Percentiles rank a stretch among this genome's conserved stretches.
phyloP scores from a whole-genome alignment of 2,797 vertebrate genomes.

The Tangara arthus region DNA sequence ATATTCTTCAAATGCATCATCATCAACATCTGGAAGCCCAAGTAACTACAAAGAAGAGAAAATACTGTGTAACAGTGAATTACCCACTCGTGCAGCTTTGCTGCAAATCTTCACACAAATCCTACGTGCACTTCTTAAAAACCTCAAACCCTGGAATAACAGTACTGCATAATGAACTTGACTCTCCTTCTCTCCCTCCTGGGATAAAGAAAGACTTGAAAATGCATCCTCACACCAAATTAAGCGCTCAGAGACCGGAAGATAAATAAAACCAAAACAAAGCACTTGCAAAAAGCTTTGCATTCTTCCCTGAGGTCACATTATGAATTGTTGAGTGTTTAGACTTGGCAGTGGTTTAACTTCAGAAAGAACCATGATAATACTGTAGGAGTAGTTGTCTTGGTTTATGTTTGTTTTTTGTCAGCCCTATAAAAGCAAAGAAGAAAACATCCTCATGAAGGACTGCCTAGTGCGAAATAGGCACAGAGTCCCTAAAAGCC shows the following conservation, averaged over 20 bases:
- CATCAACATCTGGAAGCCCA: constrained; percentile 95
- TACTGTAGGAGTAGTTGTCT: background rate
- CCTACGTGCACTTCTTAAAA: background rate
- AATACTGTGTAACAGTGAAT: constrained; percentile 16
- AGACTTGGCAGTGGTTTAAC: background rate
- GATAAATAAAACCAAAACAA: constrained; percentile 30
- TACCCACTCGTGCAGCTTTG: background rate
- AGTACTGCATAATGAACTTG: background rate
- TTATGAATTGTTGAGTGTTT: background rate
- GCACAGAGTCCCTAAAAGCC: background rate
- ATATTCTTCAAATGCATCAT: constrained; percentile 95
- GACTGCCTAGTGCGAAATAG: background rate
- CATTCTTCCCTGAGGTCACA: background rate
- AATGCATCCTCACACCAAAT: constrained; percentile 14
- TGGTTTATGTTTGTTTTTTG: background rate
- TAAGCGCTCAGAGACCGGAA: background rate
- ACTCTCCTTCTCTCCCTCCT: background rate
- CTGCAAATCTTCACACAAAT: background rate
- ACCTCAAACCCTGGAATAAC: background rate
- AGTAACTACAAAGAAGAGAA: constrained; percentile 82
- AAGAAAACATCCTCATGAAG: background rate
- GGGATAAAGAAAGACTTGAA: background rate
- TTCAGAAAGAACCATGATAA: background rate
- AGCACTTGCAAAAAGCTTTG: background rate
- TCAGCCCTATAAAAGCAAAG: background rate